phyloP scores from a whole-genome alignment of 2,797 vertebrate genomes.

The Cryptoprocta ferox region DNA sequence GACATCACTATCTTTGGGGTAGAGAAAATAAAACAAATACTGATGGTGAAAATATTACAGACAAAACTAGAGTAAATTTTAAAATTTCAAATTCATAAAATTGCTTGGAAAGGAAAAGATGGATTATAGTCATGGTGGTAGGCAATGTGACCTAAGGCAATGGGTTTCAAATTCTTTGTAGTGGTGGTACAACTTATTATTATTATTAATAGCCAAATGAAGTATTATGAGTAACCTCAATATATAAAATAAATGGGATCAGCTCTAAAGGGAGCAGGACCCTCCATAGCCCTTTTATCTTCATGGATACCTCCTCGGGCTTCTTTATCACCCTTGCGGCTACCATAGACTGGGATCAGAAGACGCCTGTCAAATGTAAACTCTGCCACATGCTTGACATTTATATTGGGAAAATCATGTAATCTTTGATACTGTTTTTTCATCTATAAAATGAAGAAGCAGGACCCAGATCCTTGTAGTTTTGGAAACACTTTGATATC shows the following conservation, averaged over 20 bases:
- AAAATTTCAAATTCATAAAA: not conserved
- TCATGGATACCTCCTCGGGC: not conserved
- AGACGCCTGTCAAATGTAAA: not conserved
- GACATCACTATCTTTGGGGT: not conserved
- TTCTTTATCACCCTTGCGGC: not conserved
- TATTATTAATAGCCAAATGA: not conserved
- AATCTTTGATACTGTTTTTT: not conserved
- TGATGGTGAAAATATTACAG: not conserved
- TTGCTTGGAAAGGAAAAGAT: not conserved
- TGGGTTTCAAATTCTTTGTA: not conserved
- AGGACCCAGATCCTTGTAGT: not conserved
- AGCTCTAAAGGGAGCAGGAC: not conserved
- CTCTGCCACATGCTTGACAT: not conserved
- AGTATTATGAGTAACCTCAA: not conserved
- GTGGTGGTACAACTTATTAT: not conserved
- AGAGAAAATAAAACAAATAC: constrained; percentile 29
- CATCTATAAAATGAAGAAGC: not conserved
- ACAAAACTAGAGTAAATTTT: not conserved
- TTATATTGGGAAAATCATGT: not conserved
- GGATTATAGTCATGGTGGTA: not conserved
- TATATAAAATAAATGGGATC: not conserved
- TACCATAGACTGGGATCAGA: not conserved
- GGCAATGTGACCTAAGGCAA: not conserved
- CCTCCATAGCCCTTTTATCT: not conserved
- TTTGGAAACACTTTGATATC: not conserved